Percentiles rank a stretch among this genome's conserved stretches.
These are phyloP conservation scores for Centropristis striata DNA, from an alignment of 2,113 vertebrate genomes.

Conservation along the genomic window DNA sequence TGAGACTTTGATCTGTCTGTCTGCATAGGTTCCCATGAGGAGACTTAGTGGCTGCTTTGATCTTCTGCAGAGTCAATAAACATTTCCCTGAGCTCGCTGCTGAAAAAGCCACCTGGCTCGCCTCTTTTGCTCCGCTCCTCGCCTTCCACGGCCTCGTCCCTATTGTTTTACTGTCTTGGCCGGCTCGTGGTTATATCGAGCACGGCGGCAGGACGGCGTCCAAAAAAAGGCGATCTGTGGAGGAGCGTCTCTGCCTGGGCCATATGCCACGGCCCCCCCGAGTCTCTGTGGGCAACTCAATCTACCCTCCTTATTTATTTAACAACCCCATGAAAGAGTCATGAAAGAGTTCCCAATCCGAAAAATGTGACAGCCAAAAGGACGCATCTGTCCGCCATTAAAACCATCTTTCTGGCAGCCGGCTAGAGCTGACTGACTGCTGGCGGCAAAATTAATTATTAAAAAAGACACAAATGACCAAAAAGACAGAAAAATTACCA, in stretches of 20 bases:
- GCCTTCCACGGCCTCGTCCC: conserved; percentile 32
- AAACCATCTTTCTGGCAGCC: conserved; percentile 59
- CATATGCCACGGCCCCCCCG: conserved; percentile 56
- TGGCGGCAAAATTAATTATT: no score
- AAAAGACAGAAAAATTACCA: no score
- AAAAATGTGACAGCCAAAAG: conserved; percentile 66
- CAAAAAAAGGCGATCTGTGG: conserved; percentile 65
- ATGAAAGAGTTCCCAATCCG: conserved; percentile 69
- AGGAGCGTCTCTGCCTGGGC: conserved; percentile 59
- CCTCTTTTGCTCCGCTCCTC: neutral
- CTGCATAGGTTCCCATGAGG: conserved; percentile 61
- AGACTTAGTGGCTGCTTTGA: conserved; percentile 68
- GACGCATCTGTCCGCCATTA: conserved; percentile 70
- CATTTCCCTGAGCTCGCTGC: conserved; percentile 40
- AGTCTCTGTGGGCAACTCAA: conserved; percentile 66
- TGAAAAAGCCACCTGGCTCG: conserved; percentile 20
- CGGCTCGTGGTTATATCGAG: conserved; percentile 9
- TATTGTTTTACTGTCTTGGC: conserved; percentile 55
- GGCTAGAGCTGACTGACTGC: conserved; percentile 26
- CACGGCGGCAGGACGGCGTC: conserved; percentile 42
- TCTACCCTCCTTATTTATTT: conserved; percentile 76
- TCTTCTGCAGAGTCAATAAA: conserved; percentile 67
- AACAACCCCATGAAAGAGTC: conserved; percentile 78
- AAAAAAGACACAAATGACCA: no score
- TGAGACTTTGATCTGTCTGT: conserved; percentile 66